Conservation (phyloP, 1,140 invertebrate genomes). For the Babylonia areolata region DNA sequence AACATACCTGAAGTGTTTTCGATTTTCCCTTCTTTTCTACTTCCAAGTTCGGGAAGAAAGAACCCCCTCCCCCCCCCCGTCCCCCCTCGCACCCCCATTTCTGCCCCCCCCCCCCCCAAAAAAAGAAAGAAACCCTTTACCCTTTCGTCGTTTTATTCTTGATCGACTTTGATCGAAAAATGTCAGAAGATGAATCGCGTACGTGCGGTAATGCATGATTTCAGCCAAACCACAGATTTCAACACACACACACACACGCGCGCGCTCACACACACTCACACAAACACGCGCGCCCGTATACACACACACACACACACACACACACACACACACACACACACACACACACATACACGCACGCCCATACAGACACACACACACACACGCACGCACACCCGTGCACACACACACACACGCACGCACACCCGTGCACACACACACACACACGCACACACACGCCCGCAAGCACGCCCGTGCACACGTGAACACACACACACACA, state of each 20-base stretch:
- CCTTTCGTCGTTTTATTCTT: no score
- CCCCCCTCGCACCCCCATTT: no score
- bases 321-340: conserved; percentile 6
- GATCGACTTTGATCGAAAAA: no score
- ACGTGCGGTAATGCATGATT: neutral
- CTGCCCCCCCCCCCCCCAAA: no score
- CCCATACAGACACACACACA: conserved; percentile 11
- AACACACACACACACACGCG: neutral
- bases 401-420: neutral
- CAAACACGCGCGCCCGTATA: neutral
- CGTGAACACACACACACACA: conserved; percentile 19
- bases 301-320: neutral
- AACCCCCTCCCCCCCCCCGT: no score
- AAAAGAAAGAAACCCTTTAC: no score
- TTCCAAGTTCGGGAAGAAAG: no score
- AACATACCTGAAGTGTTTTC: no score
- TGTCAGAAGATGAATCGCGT: no score
- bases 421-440: neutral
- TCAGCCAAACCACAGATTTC: no score
- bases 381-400: neutral
- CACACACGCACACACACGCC: conserved; percentile 26
- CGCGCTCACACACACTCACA: neutral
- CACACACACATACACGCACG: neutral
- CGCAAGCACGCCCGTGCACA: neutral
- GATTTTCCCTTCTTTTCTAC: no score